Base-by-base conservation (phyloP, 2,113 vertebrate species). In the Apodemus speciosus region DNA sequence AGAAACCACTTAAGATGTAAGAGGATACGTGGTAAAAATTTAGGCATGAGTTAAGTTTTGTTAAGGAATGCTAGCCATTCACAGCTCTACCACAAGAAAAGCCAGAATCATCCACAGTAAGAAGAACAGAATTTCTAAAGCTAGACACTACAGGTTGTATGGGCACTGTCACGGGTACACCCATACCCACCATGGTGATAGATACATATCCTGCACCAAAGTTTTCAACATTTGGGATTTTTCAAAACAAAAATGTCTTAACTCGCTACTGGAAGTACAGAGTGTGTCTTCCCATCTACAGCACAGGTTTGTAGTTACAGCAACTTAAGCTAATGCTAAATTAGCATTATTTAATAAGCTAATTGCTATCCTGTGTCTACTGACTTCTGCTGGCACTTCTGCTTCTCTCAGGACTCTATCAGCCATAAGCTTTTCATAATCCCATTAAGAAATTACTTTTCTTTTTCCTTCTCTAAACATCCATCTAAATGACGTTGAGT, bases 341-440 rank as follows among this genome's bases (percentile, higher is more conserved):
- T n/a, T n/a, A n/a, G n/a, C n/a, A n/a, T n/a, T n/a, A n/a, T n/a
- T n/a, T n/a, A n/a, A n/a, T n/a, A n/a, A n/a, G n/a, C n/a, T n/a
- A 23, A 40, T 53, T 51, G 6, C 9, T 8, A 7, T 3, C 30
- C 46, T 18, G 43, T 0, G 2, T 27, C 49, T 0, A 0, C 6
- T 25, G 43, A 27, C 32, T 81, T 32, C 43, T n/a, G 51, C 18
- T 9, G 3, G 46, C 10, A 14, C 23, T 6, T 79, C 21, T n/a
- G 3, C 18, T 46, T 60, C 64, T 27, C 38, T 68, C 38, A 56
- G n/a, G 32, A n/a, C n/a, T 76, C 68, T 68, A 51, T 68, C 62
- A 71, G 62, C 49, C 56, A 46, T 56, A n/a, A 79, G 38, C 11
- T 9, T 81, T 32, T 38, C 72, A 46, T 0, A 30, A 62, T 27